A percentile compares a stretch with the other conserved stretches of the same genome.
Conservation (phyloP, 1,140 invertebrate species). For the Leucophenga varia region DNA sequence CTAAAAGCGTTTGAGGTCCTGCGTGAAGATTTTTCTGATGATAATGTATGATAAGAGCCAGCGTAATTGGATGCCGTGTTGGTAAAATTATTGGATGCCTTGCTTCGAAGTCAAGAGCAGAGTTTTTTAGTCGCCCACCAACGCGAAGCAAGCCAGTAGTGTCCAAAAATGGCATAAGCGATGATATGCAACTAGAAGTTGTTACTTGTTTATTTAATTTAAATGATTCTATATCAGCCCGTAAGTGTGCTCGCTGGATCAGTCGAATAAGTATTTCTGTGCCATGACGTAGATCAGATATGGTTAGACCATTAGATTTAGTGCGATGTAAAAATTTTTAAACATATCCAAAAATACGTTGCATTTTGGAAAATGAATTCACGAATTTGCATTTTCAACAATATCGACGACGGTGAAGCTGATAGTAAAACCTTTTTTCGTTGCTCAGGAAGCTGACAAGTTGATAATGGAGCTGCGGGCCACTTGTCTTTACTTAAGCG, state of each 20-base stretch:
- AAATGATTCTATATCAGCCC: background rate
- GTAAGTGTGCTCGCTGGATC: conserved; percentile 4
- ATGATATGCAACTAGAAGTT: conserved; percentile 5
- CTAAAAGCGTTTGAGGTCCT: background rate
- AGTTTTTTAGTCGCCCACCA: conserved; percentile 25
- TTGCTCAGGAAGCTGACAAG: background rate
- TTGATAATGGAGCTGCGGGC: too few relatives aligned
- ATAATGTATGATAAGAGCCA: background rate
- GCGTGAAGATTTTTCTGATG: background rate
- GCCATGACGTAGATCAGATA: conserved; percentile 1
- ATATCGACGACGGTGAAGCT: background rate
- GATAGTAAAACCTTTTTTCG: background rate
- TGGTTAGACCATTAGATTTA: background rate
- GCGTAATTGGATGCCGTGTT: background rate
- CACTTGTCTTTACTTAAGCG: conserved; percentile 3
- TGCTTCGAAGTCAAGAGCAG: conserved; percentile 6
- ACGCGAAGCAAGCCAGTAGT: conserved; percentile 23
- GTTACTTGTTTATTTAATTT: background rate
- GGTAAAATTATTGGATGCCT: conserved; percentile 12
- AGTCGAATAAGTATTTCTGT: conserved; percentile 5
- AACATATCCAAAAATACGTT: conserved; percentile 6
- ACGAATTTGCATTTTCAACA: conserved; percentile 1
- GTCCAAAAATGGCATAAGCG: conserved; percentile 19
- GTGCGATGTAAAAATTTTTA: background rate
- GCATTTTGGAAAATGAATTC: conserved; percentile 7